A percentile compares a stretch with the other conserved stretches of the same genome.
phyloP scores from a whole-genome alignment of 2,888 invertebrate species.

The Drosophila helvetica region DNA sequence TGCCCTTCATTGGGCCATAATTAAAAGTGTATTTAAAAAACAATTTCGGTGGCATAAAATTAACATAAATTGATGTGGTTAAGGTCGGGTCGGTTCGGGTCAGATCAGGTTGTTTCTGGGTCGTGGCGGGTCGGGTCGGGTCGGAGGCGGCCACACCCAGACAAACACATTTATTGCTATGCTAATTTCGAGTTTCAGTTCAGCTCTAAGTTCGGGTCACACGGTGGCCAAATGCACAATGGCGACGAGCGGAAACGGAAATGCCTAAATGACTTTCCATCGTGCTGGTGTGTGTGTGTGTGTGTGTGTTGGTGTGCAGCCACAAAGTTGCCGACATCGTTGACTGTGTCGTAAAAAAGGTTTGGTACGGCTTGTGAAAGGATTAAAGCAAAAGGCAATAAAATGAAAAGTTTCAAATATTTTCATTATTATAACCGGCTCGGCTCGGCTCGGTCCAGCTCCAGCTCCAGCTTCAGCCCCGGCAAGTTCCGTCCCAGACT shows the following conservation, averaged over 20 bases:
- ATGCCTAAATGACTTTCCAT: constrained; percentile 79
- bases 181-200: constrained; percentile 64
- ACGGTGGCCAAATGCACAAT: constrained; percentile 70
- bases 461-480: too few species aligned
- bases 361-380: constrained; percentile 63
- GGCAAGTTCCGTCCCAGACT: too few species aligned
- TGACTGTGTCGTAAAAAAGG: constrained; percentile 72
- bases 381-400: constrained; percentile 79
- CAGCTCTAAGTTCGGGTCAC: constrained; percentile 49
- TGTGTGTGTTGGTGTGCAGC: constrained; percentile 46
- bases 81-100: constrained; percentile 26
- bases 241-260: constrained; percentile 75
- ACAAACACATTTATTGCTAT: constrained; percentile 74
- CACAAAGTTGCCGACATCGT: constrained; percentile 73
- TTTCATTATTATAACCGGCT: constrained; percentile 67
- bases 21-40: constrained; percentile 78
- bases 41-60: constrained; percentile 68
- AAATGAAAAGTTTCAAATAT: constrained; percentile 78
- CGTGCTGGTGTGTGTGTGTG: constrained; percentile 48
- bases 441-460: constrained; percentile 7
- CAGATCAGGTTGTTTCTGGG: constrained; percentile 7
- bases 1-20: constrained; percentile 58
- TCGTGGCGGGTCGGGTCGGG: constrained; percentile 5
- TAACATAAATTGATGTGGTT: constrained; percentile 71
- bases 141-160: constrained; percentile 46